Conservation (phyloP, 53 echinoderm and acorn worm genomes). For the Zoroaster sp. region DNA sequence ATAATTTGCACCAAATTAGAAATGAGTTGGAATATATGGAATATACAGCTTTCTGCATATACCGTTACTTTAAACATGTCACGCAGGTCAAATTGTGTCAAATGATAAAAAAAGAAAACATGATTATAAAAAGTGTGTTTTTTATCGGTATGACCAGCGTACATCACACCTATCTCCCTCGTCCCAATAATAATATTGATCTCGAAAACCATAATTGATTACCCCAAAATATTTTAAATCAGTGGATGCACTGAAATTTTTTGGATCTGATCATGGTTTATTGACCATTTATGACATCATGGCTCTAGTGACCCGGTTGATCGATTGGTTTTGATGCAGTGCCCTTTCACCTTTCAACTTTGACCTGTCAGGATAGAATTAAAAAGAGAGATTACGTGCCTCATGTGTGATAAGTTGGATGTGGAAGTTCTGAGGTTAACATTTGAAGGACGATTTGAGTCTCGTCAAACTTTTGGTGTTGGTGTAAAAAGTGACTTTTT, state of each 20-base stretch:
- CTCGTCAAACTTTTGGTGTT: too few relatives aligned
- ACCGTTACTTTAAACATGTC: too few relatives aligned
- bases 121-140: too few relatives aligned
- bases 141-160: too few relatives aligned
- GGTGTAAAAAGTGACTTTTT: too few relatives aligned
- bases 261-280: not conserved
- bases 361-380: slow-evolving; percentile 61
- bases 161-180: too few relatives aligned
- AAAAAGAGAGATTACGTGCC: slow-evolving; percentile 60
- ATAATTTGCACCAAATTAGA: too few relatives aligned
- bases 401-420: slow-evolving; percentile 50
- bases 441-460: not conserved
- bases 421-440: not conserved
- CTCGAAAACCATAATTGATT: not conserved
- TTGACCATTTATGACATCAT: slow-evolving; percentile 23
- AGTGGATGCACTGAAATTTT: not conserved
- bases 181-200: too few relatives aligned
- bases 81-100: too few relatives aligned
- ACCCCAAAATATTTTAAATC: not conserved
- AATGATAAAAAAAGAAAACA: too few relatives aligned
- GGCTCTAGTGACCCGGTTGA: slow-evolving; percentile 29
- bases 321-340: not conserved
- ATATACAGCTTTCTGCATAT: too few relatives aligned
- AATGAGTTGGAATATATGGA: too few relatives aligned
- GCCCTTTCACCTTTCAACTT: slow-evolving; percentile 67